Base-by-base conservation (phyloP, 1,140 invertebrate genomes). In the Drosophila gunungcola region DNA sequence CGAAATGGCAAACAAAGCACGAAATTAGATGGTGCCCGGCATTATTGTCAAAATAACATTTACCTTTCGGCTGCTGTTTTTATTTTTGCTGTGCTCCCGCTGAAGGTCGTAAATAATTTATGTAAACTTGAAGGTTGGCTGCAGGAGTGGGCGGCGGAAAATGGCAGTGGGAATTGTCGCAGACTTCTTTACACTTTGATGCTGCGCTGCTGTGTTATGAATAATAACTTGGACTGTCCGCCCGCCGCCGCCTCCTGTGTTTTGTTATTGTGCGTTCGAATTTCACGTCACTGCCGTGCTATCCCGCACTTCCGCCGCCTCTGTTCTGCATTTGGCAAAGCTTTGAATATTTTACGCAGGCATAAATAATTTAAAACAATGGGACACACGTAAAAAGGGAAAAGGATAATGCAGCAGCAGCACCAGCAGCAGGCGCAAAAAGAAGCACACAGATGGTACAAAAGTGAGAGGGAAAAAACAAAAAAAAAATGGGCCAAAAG, bases 331-430 rank as follows among this genome's bases (percentile, higher is more conserved):
- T 78, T 78, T 78, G 75, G 67, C 63, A 61, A 70, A 64, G 80
- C 84, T 88, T 88, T 88, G 84, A 88, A 88, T 88, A 88, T 88
- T 88, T 88, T 89, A 89, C 80, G 73, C 84, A 89, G 80, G 84
- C 84, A 88, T 88, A 88, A 88, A 88, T 88, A 88, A 88, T 88
- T 89, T 88, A 88, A 88, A 89, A 89, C 84, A 88, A 88, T 88
- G 84, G 73, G 80, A 83, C 84, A 89, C 84, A 89, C 84, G 84
- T 89, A 82, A 65, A 77, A 81, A 74, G 46, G 56, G 51, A 80
- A 82, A 88, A 83, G 83, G 84, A 88, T 88, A 89, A 89, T 84
- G 68, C 84, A 88, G 80, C 67, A 55, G 16, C 62, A 51, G 70
- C 16, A 21, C 25, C 34, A 29, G 21, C 55, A 34, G 16, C 16